Conservation (phyloP, 2,113 vertebrate species). For the Phrynosoma platyrhinos region DNA sequence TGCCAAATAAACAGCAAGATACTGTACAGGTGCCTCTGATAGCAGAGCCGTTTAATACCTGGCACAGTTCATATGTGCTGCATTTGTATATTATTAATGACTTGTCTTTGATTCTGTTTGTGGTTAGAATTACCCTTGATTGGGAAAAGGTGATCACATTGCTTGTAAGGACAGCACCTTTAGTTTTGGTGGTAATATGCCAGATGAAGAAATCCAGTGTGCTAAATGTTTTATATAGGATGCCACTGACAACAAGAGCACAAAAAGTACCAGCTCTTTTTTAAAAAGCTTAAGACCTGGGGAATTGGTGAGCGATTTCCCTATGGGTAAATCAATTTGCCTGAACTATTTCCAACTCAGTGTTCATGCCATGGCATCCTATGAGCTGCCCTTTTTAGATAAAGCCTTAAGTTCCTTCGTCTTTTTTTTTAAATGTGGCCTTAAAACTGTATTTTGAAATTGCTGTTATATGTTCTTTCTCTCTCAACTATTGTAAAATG, state of each 20-base stretch:
- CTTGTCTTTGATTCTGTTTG: conserved; percentile 73
- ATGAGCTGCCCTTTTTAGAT: conserved; percentile 55
- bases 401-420: conserved; percentile 80
- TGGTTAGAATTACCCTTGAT: conserved; percentile 56
- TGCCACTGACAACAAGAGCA: background rate
- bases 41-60: conserved; percentile 67
- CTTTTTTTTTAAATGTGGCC: conserved; percentile 78
- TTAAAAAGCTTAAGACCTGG: conserved; percentile 41
- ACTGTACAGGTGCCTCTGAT: conserved; percentile 79
- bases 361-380: conserved; percentile 62
- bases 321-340: conserved; percentile 27
- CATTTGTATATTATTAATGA: conserved; percentile 70
- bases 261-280: background rate
- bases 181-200: conserved; percentile 66
- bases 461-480: conserved; percentile 62
- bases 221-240: conserved; percentile 26
- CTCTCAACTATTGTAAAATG: conserved; percentile 33
- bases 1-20: conserved; percentile 77
- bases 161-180: conserved; percentile 46
- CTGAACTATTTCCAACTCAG: background rate
- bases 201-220: conserved; percentile 26
- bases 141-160: conserved; percentile 38
- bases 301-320: conserved; percentile 41
- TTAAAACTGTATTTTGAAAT: conserved; percentile 76
- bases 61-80: conserved; percentile 71